These are phyloP conservation scores for Crotalus horridus DNA, from an alignment of 2,113 vertebrate genomes.

Conservation along the genomic window DNA sequence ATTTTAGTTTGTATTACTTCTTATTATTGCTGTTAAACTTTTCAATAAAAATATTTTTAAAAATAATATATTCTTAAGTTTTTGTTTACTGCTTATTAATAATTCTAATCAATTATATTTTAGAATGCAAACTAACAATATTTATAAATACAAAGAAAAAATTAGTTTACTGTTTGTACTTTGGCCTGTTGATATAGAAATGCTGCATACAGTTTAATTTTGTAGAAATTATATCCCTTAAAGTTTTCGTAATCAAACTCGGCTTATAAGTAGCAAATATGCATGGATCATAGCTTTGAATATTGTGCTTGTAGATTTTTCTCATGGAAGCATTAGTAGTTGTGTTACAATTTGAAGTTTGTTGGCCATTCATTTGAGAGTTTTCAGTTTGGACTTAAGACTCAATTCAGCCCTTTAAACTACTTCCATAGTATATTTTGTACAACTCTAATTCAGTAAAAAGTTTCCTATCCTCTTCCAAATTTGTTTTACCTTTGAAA, in stretches of 20 bases:
- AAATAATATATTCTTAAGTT: neutral
- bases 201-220: neutral
- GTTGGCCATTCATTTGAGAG: neutral
- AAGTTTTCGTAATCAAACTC: neutral
- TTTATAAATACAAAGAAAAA: neutral
- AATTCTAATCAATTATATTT: neutral
- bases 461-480: neutral
- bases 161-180: neutral
- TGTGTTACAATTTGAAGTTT: neutral
- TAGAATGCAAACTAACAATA: neutral
- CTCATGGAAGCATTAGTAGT: neutral
- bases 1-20: neutral
- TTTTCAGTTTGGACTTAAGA: neutral
- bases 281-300: neutral
- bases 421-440: neutral
- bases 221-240: neutral
- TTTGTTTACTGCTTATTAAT: neutral
- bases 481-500: neutral
- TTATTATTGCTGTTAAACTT: neutral
- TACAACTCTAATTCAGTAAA: neutral
- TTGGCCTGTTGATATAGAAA: neutral
- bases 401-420: neutral
- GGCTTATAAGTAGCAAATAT: neutral
- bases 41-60: neutral
- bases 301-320: slow-evolving; percentile 6